phyloP scores from a whole-genome alignment of 2,113 vertebrate species.

The cat (Felis catus) region DNA sequence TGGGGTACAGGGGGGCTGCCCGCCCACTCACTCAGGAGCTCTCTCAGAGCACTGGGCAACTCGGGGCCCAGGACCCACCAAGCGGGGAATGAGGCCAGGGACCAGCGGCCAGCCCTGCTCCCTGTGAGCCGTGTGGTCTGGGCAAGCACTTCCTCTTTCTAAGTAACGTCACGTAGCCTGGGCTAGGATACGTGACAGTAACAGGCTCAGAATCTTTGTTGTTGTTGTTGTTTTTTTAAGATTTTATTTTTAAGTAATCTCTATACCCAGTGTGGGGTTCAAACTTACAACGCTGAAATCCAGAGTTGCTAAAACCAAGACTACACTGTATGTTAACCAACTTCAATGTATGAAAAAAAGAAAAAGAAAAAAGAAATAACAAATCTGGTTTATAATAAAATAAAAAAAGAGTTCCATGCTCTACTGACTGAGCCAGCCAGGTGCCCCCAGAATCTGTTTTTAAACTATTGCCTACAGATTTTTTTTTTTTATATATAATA shows the following conservation, averaged over 20 bases:
- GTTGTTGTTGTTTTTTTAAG: not conserved
- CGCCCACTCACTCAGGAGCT: not conserved
- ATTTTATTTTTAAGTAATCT: too few species aligned
- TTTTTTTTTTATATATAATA: not conserved
- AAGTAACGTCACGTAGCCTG: not conserved
- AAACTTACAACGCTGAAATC: too few species aligned
- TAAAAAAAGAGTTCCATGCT: too few species aligned
- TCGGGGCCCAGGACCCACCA: not conserved
- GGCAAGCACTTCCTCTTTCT: not conserved
- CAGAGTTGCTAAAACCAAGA: too few species aligned
- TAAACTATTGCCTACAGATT: not conserved
- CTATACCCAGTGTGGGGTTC: too few species aligned
- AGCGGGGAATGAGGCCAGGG: not conserved
- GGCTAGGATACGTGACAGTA: not conserved
- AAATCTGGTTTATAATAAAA: too few species aligned
- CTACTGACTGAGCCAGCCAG: too few species aligned
- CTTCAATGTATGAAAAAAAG: too few species aligned
- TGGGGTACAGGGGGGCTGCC: too few species aligned
- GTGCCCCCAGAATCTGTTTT: not conserved
- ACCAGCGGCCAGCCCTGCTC: not conserved
- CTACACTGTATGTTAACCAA: too few species aligned
- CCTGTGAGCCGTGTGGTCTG: not conserved
- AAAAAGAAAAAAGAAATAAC: too few species aligned
- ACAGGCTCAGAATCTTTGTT: not conserved
- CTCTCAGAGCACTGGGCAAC: not conserved